A percentile compares a stretch with the other conserved stretches of the same genome.
These are phyloP conservation scores for Parambassis ranga DNA, from an alignment of 2,797 vertebrate species.

Conservation along the genomic window DNA sequence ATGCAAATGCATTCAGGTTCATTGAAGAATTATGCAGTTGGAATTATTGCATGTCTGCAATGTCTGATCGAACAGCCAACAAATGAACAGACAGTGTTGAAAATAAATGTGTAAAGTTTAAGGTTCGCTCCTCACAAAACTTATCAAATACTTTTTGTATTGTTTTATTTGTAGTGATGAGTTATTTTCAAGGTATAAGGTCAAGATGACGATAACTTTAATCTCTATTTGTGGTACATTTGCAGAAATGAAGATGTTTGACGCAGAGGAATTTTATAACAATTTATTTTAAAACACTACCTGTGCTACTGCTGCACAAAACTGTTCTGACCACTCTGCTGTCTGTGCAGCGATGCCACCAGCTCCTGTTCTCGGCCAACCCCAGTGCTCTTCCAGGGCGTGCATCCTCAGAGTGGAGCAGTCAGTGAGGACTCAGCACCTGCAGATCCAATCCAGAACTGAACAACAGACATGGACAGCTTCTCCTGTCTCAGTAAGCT, in stretches of 20 bases:
- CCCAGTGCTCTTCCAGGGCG: slow-evolving; percentile 65
- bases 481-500: slow-evolving; percentile 47
- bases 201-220: neutral
- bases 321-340: neutral
- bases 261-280: too few relatives aligned
- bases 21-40: neutral
- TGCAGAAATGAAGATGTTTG: too few relatives aligned
- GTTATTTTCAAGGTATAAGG: neutral
- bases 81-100: too few relatives aligned
- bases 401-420: slow-evolving; percentile 73
- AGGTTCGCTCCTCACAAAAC: too few relatives aligned
- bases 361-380: slow-evolving; percentile 66
- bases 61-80: too few relatives aligned
- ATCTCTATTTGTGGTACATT: too few relatives aligned
- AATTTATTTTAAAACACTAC: too few relatives aligned
- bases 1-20: neutral
- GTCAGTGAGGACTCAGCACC: slow-evolving; percentile 26
- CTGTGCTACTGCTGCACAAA: neutral
- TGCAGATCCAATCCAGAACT: slow-evolving; percentile 77
- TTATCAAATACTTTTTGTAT: too few relatives aligned
- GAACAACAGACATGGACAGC: slow-evolving; percentile 37
- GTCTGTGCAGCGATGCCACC: slow-evolving; percentile 80
- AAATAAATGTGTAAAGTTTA: too few relatives aligned
- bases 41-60: too few relatives aligned
- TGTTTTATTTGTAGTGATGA: neutral